These are phyloP conservation scores for Athene cunicularia DNA, from an alignment of 2,113 vertebrate species.

Conservation along the genomic window DNA sequence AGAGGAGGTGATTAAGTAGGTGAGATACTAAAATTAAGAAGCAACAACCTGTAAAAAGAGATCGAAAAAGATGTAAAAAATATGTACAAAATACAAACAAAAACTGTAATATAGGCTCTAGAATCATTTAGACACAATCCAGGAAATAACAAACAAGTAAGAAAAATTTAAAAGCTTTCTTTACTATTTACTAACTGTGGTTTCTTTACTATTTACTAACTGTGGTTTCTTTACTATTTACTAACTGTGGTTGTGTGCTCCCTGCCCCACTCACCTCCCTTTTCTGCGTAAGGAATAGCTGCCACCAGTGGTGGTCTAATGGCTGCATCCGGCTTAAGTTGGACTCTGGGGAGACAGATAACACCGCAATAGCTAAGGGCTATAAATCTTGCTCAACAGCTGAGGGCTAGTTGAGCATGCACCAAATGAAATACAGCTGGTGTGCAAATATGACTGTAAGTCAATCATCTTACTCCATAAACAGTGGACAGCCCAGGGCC, in stretches of 20 bases:
- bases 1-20: background rate
- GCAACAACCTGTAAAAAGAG: background rate
- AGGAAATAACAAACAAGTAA: background rate
- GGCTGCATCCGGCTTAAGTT: too few species aligned
- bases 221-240: background rate
- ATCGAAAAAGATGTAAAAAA: background rate
- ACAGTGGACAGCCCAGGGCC: too few species aligned
- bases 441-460: too few species aligned
- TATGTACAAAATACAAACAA: background rate
- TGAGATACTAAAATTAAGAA: background rate
- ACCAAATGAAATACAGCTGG: too few species aligned
- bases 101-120: background rate
- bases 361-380: too few species aligned
- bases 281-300: too few species aligned
- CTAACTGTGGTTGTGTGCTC: background rate
- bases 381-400: too few species aligned
- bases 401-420: too few species aligned
- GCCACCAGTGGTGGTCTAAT: too few species aligned
- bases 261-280: too few species aligned
- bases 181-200: background rate
- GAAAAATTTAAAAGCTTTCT: background rate
- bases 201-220: background rate
- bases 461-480: too few species aligned
- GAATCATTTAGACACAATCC: background rate
- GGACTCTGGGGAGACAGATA: too few species aligned